Evolutionary conservation across 2,797 vertebrate genomes (phyloP).

Genomic region (Clarias pachynema): DNA sequence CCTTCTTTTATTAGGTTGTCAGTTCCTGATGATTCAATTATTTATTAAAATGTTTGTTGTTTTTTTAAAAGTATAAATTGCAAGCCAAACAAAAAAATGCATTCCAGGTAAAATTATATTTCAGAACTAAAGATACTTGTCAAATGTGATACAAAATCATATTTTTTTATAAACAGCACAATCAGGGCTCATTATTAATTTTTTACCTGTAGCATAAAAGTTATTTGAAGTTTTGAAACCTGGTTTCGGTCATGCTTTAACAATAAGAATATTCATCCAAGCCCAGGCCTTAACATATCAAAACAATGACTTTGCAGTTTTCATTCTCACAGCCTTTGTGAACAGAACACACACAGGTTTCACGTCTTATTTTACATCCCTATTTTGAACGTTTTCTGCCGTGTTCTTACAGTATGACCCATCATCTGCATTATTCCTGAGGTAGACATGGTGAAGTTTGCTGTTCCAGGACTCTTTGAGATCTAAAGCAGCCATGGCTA

Average conservation of each 20-base stretch:
- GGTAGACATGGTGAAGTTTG: not conserved
- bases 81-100: not conserved
- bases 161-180: not conserved
- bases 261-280: not conserved
- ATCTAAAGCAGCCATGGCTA: not conserved
- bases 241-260: not conserved
- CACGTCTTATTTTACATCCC: not conserved
- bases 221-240: not conserved
- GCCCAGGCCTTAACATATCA: not conserved
- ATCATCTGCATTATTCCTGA: not conserved
- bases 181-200: not conserved
- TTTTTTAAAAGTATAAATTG: not conserved
- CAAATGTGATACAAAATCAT: not conserved
- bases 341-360: not conserved
- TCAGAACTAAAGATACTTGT: not conserved
- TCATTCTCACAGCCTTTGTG: not conserved
- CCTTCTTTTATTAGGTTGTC: not conserved
- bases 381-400: not conserved
- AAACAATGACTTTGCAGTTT: not conserved
- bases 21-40: not conserved
- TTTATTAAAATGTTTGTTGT: not conserved
- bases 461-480: not conserved
- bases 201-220: not conserved
- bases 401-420: too few relatives aligned
- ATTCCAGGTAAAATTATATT: not conserved